Percentiles rank a stretch among this genome's conserved stretches.
phyloP scores from a whole-genome alignment of 2,888 invertebrate genomes.

The Crematogaster levior region DNA sequence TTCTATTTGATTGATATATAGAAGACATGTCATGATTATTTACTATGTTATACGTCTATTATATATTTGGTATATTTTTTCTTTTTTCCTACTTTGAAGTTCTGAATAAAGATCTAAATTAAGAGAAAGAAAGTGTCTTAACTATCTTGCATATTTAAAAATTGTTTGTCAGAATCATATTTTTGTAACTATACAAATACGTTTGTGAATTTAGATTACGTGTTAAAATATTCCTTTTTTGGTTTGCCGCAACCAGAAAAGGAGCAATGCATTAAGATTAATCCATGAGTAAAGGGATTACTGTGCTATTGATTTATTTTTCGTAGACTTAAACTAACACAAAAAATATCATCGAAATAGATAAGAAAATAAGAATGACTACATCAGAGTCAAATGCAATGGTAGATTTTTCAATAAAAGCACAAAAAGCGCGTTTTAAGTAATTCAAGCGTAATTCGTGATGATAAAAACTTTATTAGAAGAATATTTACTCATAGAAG shows the following conservation, averaged over 20 bases:
- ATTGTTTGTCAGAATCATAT: background rate
- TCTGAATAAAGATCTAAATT: background rate
- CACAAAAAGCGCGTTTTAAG: background rate
- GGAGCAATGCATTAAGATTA: background rate
- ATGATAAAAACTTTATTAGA: background rate
- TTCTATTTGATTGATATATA: background rate
- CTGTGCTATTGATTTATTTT: background rate
- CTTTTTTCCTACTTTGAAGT: background rate
- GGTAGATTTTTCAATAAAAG: background rate
- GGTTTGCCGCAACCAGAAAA: background rate
- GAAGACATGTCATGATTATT: background rate
- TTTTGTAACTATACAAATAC: background rate
- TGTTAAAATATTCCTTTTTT: background rate
- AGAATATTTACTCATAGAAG: background rate
- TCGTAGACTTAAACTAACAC: background rate
- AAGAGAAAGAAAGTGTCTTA: background rate
- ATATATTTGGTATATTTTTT: background rate
- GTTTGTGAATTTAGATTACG: background rate
- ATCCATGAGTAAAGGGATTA: background rate
- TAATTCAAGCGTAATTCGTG: too few relatives aligned
- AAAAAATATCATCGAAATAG: background rate
- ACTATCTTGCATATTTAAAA: background rate
- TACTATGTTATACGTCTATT: background rate
- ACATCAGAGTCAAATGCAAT: background rate
- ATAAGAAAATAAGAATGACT: background rate